phyloP scores from a whole-genome alignment of 2,797 vertebrate genomes.

The Sternotherus odoratus region DNA sequence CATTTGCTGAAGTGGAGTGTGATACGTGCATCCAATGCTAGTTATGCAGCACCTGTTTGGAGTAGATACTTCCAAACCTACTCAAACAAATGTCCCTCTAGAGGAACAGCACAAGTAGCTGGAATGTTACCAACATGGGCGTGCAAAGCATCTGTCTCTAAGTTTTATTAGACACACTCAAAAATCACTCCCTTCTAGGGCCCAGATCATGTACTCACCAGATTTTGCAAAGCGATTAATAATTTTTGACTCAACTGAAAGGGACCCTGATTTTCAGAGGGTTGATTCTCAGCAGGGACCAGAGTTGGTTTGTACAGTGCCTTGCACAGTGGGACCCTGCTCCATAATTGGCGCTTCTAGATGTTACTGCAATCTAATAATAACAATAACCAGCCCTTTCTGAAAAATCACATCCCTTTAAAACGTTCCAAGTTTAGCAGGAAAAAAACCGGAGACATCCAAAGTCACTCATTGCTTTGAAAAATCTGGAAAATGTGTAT shows the following conservation, averaged over 20 bases:
- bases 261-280: background rate
- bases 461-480: background rate
- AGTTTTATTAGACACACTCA: background rate
- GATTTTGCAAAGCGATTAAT: background rate
- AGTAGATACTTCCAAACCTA: background rate
- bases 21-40: background rate
- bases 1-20: background rate
- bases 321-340: background rate
- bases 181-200: background rate
- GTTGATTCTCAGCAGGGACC: background rate
- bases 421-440: background rate
- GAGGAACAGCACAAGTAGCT: background rate
- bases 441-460: background rate
- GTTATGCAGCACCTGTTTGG: accelerated
- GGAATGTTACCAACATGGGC: background rate
- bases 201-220: too few relatives aligned
- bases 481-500: too few relatives aligned
- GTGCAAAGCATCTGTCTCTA: background rate
- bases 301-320: background rate
- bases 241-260: background rate
- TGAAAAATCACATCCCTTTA: background rate
- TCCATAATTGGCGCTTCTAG: background rate
- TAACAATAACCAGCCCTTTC: background rate
- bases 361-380: background rate
- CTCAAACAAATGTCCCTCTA: accelerated